phyloP scores from a whole-genome alignment of 2,797 vertebrate genomes.

The Pipistrellus pipistrellus region DNA sequence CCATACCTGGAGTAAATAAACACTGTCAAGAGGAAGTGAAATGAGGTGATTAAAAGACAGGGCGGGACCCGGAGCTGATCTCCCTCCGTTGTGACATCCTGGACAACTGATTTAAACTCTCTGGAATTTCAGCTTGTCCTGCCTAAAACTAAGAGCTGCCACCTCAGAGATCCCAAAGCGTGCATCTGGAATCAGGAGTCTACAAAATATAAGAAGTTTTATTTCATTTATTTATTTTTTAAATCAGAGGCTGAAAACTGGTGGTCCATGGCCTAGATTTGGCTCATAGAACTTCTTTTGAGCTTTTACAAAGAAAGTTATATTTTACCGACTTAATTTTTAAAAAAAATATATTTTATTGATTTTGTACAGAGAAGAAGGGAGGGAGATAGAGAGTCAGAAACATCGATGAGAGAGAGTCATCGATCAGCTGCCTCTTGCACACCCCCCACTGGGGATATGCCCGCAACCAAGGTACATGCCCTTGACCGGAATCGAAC shows the following conservation, averaged over 20 bases:
- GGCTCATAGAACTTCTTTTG: background rate
- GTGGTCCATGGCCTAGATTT: background rate
- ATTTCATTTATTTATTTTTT: background rate
- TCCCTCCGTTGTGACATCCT: background rate
- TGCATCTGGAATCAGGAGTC: background rate
- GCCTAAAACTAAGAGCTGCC: background rate
- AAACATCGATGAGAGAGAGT: no score
- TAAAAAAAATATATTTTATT: background rate
- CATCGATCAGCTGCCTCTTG: no score
- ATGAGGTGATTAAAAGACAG: background rate
- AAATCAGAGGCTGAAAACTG: background rate
- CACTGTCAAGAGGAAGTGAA: background rate
- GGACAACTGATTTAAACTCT: background rate
- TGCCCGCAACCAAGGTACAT: no score
- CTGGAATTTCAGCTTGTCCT: background rate
- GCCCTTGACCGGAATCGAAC: no score
- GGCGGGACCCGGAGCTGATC: background rate
- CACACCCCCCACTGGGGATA: no score
- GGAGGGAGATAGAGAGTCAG: no score
- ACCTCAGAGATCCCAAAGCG: background rate
- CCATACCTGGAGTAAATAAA: background rate
- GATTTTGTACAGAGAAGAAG: no score
- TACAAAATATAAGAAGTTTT: background rate
- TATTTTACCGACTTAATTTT: slow-evolving; percentile 39
- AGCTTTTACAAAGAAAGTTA: slow-evolving; percentile 49